Percentiles rank a stretch among this genome's conserved stretches.
These are phyloP conservation scores for Peromyscus eremicus DNA, from an alignment of 2,797 vertebrate genomes.

Conservation along the genomic window DNA sequence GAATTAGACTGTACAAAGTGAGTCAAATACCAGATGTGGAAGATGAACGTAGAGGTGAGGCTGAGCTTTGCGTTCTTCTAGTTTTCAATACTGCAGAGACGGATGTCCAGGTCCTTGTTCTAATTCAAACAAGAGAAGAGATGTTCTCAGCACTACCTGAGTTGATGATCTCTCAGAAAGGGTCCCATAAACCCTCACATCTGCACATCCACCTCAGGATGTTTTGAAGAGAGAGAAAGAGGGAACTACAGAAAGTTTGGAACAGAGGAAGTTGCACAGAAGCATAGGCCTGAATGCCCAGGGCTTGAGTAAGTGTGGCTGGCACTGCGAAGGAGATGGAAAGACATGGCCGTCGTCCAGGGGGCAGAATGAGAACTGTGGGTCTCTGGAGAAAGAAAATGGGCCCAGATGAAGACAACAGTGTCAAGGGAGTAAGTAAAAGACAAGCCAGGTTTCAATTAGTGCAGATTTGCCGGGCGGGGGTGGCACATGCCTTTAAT, in stretches of 20 bases:
- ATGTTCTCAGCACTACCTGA: not conserved
- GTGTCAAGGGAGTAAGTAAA: not conserved
- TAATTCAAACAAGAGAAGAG: constrained; percentile 12
- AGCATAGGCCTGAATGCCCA: not conserved
- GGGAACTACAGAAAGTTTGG: not conserved
- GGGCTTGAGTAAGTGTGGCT: not conserved
- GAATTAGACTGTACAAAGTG: constrained; percentile 39
- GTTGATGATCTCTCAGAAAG: not conserved
- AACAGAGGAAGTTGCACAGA: not conserved
- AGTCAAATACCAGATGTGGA: not conserved
- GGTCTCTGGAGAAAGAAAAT: not conserved
- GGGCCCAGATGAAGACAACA: not conserved
- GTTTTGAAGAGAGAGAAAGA: not conserved
- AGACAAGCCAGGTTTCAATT: not conserved
- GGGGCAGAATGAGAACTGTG: not conserved
- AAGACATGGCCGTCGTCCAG: not conserved
- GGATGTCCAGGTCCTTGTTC: not conserved
- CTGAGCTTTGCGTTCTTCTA: not conserved
- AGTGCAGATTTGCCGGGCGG: not conserved
- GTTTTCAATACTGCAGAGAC: constrained; percentile 24
- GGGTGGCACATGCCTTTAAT: too few species aligned
- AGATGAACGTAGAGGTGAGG: constrained; percentile 4
- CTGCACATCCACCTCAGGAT: not conserved
- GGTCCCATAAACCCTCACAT: fast-evolving
- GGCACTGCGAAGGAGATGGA: not conserved